Conservation (phyloP, 2,113 vertebrate genomes). For the Miniopterus natalensis region DNA sequence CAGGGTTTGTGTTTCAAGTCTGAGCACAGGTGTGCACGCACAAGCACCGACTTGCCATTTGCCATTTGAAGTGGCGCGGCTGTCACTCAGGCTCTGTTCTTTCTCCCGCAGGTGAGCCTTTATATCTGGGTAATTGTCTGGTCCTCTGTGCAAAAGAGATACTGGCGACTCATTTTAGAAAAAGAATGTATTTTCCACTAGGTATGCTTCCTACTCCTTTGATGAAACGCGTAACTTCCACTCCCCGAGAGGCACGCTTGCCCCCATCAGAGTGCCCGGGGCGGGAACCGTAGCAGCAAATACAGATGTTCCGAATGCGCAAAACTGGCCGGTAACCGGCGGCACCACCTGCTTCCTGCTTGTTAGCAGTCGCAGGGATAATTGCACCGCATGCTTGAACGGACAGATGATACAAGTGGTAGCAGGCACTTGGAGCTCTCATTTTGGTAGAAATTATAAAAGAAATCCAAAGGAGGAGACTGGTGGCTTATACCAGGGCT, state of each 20-base stretch:
- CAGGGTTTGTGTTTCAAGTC: not conserved
- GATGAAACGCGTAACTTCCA: not conserved
- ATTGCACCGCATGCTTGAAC: not conserved
- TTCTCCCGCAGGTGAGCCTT: not conserved
- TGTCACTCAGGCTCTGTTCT: not conserved
- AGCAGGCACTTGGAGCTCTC: not conserved
- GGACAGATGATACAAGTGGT: not conserved
- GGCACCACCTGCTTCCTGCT: not conserved
- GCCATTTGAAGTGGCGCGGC: not conserved
- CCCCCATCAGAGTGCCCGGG: not conserved
- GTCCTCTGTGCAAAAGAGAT: not conserved
- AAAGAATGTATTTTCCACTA: not conserved
- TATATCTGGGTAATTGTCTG: not conserved
- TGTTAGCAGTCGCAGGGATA: not conserved
- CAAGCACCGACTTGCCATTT: not conserved
- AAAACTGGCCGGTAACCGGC: not conserved
- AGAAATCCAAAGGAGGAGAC: not conserved
- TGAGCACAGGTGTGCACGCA: not conserved
- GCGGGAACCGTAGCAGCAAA: not conserved
- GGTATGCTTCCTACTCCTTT: not conserved
- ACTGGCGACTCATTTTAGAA: not conserved
- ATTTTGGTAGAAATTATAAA: not conserved
- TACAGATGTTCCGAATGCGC: not conserved
- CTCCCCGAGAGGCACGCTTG: not conserved
- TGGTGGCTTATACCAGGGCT: no score